A percentile compares a stretch with the other conserved stretches of the same genome.
These are phyloP conservation scores for Apamea sordens DNA, from an alignment of 2,888 invertebrate species.

Conservation along the genomic window DNA sequence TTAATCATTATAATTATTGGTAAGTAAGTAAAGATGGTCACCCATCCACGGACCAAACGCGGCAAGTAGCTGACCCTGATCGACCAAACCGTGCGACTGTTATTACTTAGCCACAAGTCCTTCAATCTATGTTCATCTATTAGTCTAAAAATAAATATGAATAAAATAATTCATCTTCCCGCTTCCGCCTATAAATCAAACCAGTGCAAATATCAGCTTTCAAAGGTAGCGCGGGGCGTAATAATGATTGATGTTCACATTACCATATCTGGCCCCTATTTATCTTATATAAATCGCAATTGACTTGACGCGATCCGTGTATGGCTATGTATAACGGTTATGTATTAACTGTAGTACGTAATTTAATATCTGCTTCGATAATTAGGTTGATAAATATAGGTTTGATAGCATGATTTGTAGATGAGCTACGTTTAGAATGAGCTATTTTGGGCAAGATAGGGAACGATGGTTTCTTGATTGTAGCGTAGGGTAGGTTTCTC, in stretches of 20 bases:
- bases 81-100: no score
- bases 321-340: slow-evolving; percentile 51
- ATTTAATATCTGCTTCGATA: slow-evolving; percentile 35
- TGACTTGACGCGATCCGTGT: slow-evolving; percentile 67
- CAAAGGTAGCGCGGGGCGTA: slow-evolving; percentile 70
- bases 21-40: no score
- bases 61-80: no score
- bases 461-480: not conserved
- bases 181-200: slow-evolving; percentile 40
- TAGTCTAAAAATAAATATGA: not conserved
- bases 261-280: slow-evolving; percentile 78
- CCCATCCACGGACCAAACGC: no score
- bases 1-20: no score
- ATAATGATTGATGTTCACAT: slow-evolving; percentile 83
- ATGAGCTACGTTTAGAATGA: not conserved
- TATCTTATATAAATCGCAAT: slow-evolving; percentile 78
- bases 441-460: not conserved
- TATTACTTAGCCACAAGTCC: not conserved
- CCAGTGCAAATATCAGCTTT: slow-evolving; percentile 59
- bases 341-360: slow-evolving; percentile 41
- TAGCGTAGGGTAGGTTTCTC: not conserved
- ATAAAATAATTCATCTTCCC: not conserved
- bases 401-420: not conserved
- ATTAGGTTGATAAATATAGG: not conserved
- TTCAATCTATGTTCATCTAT: not conserved